Evolutionary conservation across 1,140 invertebrate species (phyloP).

Genomic region (Pseudomyrmex pallidus): DNA sequence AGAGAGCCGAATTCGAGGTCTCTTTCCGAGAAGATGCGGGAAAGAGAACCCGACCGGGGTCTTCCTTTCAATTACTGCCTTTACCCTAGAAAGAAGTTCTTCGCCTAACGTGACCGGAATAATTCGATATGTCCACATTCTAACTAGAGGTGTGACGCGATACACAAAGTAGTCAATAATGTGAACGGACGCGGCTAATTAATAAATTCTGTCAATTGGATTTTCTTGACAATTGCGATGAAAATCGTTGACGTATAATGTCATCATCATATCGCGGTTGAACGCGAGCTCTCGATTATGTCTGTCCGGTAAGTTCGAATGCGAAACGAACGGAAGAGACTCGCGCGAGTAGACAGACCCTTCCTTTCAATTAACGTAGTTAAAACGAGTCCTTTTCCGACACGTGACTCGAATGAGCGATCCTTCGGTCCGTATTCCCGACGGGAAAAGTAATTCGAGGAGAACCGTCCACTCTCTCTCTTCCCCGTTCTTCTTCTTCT

Average conservation of each 20-base stretch:
- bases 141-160: neutral
- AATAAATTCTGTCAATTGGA: neutral
- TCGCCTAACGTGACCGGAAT: conserved; percentile 52
- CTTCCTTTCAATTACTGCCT: conserved; percentile 57
- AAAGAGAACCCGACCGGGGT: conserved; percentile 11
- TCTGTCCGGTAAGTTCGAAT: neutral
- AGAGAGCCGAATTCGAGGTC: neutral
- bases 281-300: neutral
- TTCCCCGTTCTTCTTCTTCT: conserved; percentile 9
- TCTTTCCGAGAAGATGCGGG: neutral
- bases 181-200: neutral
- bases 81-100: conserved; percentile 52
- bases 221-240: neutral
- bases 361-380: conserved; percentile 50
- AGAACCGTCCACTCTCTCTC: conserved; percentile 32
- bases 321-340: conserved; percentile 10
- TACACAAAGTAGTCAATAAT: neutral
- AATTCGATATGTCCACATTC: conserved; percentile 13
- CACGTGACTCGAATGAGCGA: conserved; percentile 37
- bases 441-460: neutral
- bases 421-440: conserved; percentile 20
- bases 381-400: conserved; percentile 37
- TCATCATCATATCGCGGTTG: no score
- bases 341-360: neutral
- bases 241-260: no score